These are phyloP conservation scores for Esperia sulphurella DNA, from an alignment of 2,888 invertebrate genomes.

Conservation along the genomic window DNA sequence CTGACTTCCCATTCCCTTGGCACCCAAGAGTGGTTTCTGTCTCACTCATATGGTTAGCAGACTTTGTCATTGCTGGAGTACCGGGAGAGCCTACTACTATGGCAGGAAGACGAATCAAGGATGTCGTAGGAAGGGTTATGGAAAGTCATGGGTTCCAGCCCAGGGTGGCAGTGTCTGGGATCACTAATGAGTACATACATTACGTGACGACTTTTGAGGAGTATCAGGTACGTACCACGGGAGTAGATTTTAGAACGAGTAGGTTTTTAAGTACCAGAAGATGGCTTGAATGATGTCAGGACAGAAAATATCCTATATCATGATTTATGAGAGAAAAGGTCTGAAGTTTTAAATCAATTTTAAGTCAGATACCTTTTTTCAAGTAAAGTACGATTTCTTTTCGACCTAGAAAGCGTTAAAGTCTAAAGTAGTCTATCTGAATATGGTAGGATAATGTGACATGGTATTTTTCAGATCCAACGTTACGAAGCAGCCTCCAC, in stretches of 20 bases:
- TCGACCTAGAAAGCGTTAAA: too few species aligned
- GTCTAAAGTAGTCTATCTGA: too few species aligned
- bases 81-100: constrained; percentile 94
- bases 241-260: background rate
- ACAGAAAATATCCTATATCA: too few species aligned
- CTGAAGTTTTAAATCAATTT: too few species aligned
- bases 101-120: constrained; percentile 85
- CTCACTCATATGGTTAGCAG: constrained; percentile 85
- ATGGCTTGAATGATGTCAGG: too few species aligned
- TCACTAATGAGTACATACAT: constrained; percentile 90
- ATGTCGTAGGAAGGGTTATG: constrained; percentile 59
- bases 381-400: too few species aligned
- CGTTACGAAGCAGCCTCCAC: constrained; percentile 94
- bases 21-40: constrained; percentile 86
- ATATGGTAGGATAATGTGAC: too few species aligned
- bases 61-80: constrained; percentile 84
- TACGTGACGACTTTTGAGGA: constrained; percentile 91
- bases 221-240: constrained; percentile 71
- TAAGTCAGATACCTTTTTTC: too few species aligned
- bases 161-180: constrained; percentile 84
- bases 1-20: constrained; percentile 86
- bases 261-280: background rate
- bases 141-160: constrained; percentile 49
- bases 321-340: too few species aligned
- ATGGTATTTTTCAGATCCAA: constrained; percentile 81